Conservation (phyloP, 1,140 invertebrate species). For the Pseudoatta argentina region DNA sequence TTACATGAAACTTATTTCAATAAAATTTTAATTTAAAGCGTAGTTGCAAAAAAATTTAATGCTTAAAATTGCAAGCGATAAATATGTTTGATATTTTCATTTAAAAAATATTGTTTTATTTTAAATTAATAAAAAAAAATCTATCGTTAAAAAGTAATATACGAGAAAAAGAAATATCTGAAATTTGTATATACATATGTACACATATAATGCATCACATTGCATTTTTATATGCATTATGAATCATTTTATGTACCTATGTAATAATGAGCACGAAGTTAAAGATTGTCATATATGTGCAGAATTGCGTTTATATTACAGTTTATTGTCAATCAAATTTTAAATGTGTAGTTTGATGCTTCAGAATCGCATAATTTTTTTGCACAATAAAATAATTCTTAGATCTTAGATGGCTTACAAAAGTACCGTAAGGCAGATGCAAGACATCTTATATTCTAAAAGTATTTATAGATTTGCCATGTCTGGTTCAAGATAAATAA, state of each 20-base stretch:
- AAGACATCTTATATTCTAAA: slow-evolving; percentile 31
- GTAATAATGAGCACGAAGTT: too few relatives aligned
- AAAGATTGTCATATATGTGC: too few relatives aligned
- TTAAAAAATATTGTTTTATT: background rate
- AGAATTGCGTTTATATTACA: too few relatives aligned
- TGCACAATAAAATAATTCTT: background rate
- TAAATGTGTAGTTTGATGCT: background rate
- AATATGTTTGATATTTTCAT: background rate
- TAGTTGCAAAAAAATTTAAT: background rate
- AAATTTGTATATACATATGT: background rate
- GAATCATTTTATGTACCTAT: background rate
- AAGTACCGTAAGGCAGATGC: background rate
- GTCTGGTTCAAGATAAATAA: slow-evolving; percentile 52
- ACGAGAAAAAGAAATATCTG: background rate
- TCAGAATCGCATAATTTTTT: background rate
- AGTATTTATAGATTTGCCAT: slow-evolving; percentile 55
- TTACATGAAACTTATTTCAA: background rate
- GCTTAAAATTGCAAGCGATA: background rate
- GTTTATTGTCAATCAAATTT: background rate
- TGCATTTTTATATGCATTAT: too few relatives aligned
- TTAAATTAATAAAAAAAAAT: background rate
- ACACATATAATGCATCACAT: background rate
- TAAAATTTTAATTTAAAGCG: slow-evolving; percentile 9
- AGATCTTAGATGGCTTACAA: background rate
- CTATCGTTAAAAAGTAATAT: background rate